Evolutionary conservation across 2,797 vertebrate species (phyloP), one percentile per base, ranked within the genome.

Genomic region (Knipowitschia caucasica): DNA sequence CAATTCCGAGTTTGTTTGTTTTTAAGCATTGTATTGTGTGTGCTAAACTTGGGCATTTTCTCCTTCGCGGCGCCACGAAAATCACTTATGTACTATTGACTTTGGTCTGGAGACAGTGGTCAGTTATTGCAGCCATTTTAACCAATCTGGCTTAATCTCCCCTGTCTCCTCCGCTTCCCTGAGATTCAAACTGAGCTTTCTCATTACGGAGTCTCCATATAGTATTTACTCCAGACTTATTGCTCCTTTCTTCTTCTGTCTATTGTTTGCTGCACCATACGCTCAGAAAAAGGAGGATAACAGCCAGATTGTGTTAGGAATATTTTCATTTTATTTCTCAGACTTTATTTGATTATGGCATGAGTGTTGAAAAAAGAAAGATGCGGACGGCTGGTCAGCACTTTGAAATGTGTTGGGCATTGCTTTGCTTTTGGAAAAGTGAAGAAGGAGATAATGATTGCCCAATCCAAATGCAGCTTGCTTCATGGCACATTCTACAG

Each of bases 11-110:
- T 84, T 82, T 79, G 78, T 84, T 78, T 84, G 83, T 84, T 77
- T 43, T 76, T 69, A 40, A 52, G 59, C 64, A 8, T 66, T 63
- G 55, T 71, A 38, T 45, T 47, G 47, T 36, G 39, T 24, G 44
- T 42, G 52, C 40, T 35, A 50, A 31, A n/a, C 49, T 62, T 24
- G 40, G 68, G 71, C 62, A 39, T 83, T 82, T 78, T 63, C 75
- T 66, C 73, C 51, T 60, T 65, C 50, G 35, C 52, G 31, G 65
- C 68, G 43, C 59, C 62, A 67, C 74, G 78, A 59, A 82, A 86
- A 88, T 85, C 67, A 84, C 75, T 89, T 87, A 85, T 58, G 74
- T 78, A 72, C n/a, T 85, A 86, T 86, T 87, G 80, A 88, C 84
- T 87, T 74, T 80, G 77, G 80, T 84, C 73, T 52, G 40, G 71